These are phyloP conservation scores for Morpho achilles DNA, from an alignment of 2,888 invertebrate genomes.

Conservation along the genomic window DNA sequence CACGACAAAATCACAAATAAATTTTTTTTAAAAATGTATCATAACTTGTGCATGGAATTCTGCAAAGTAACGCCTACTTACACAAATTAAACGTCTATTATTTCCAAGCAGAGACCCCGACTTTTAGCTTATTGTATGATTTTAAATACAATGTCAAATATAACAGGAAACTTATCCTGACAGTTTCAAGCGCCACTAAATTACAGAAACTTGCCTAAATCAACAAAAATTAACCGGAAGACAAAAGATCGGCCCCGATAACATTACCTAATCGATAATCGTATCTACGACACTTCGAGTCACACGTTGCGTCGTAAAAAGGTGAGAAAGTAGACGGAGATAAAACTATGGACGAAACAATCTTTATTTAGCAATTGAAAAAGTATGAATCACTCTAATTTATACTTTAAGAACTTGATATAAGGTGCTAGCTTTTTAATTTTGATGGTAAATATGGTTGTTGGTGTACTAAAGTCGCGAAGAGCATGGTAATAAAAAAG, in stretches of 20 bases:
- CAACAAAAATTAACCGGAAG: constrained; percentile 75
- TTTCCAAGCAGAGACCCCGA: not conserved
- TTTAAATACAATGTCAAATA: constrained; percentile 5
- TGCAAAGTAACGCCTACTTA: too few relatives aligned
- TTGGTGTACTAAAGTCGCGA: constrained; percentile 61
- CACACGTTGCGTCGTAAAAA: constrained; percentile 76
- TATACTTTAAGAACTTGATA: constrained; percentile 12
- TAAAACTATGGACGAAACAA: constrained; percentile 53
- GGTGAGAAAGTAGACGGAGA: constrained; percentile 75
- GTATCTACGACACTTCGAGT: constrained; percentile 75
- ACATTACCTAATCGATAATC: constrained; percentile 78
- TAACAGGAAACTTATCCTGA: constrained; percentile 10
- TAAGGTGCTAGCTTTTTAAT: constrained; percentile 21
- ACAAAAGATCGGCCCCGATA: constrained; percentile 72
- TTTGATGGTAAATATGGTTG: constrained; percentile 27
- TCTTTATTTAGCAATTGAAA: constrained; percentile 7
- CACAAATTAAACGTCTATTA: not conserved
- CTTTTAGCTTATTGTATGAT: too few relatives aligned
- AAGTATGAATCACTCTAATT: constrained; percentile 11
- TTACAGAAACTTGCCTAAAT: constrained; percentile 61
- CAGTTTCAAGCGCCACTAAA: constrained; percentile 50
- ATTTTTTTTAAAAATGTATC: too few relatives aligned
- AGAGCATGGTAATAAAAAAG: constrained; percentile 75
- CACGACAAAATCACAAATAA: too few relatives aligned
- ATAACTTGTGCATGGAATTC: too few relatives aligned